Percentiles rank a stretch among this genome's conserved stretches.
Evolutionary conservation across 2,888 invertebrate genomes (phyloP).

Genomic region (Apamea anceps): DNA sequence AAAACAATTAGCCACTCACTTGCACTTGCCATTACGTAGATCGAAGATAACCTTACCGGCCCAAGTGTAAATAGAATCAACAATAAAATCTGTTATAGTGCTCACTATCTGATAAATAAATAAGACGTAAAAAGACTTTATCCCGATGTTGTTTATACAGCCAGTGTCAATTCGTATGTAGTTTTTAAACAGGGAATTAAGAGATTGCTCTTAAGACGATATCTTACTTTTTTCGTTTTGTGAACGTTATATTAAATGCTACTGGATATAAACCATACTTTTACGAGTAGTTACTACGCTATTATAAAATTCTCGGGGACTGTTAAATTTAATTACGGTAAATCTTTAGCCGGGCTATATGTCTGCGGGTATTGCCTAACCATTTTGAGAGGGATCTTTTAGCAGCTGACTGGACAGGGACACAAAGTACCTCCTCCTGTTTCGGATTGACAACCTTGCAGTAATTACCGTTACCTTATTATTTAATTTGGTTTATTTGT

Average conservation of each 20-base stretch:
- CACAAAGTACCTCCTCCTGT: neutral
- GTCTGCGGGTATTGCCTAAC: neutral
- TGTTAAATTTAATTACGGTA: constrained; percentile 40
- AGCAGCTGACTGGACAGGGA: no score
- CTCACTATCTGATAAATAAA: constrained; percentile 60
- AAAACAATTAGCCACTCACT: constrained; percentile 85
- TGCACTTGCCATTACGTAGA: constrained; percentile 86
- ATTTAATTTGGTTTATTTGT: neutral
- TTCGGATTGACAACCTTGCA: neutral
- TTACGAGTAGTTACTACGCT: constrained; percentile 35
- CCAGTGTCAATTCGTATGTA: constrained; percentile 13
- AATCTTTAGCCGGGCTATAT: constrained; percentile 17
- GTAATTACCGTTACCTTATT: neutral
- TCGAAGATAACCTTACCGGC: constrained; percentile 79
- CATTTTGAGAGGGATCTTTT: neutral
- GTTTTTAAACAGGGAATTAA: constrained; percentile 43
- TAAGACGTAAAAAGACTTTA: constrained; percentile 41
- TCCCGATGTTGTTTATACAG: constrained; percentile 18
- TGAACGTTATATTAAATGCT: constrained; percentile 29
- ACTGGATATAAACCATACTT: constrained; percentile 33
- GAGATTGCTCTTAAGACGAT: constrained; percentile 27
- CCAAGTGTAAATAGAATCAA: constrained; percentile 66
- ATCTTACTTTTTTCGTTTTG: constrained; percentile 31
- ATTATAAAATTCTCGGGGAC: constrained; percentile 32
- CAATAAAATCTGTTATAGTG: constrained; percentile 65